Conservation (phyloP, 2,888 invertebrate species). For the Campopleginae sp. region DNA sequence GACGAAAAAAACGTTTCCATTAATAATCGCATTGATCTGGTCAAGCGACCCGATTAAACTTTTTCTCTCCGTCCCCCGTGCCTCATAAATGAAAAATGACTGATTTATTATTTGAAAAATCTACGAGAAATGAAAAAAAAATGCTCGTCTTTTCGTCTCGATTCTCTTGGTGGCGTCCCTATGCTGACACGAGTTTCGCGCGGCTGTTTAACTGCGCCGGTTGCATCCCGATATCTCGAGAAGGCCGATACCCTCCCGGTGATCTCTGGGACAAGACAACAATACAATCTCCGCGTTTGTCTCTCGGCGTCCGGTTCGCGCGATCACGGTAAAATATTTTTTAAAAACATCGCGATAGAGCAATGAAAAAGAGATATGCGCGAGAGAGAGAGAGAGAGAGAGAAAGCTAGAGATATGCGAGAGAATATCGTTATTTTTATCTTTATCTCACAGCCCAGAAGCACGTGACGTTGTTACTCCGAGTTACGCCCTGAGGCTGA, state of each 20-base stretch:
- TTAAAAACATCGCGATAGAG: slow-evolving; percentile 56
- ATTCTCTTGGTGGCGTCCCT: background rate
- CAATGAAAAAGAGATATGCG: slow-evolving; percentile 6
- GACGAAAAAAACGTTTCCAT: background rate
- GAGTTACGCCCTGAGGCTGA: slow-evolving; percentile 28
- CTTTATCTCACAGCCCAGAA: slow-evolving; percentile 28
- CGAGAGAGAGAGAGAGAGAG: slow-evolving; percentile 29
- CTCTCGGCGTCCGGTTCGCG: slow-evolving; percentile 76
- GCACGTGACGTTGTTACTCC: slow-evolving; percentile 26
- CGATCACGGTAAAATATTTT: slow-evolving; percentile 62
- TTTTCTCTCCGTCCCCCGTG: no score
- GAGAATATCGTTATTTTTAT: slow-evolving; percentile 50
- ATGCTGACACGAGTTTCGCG: slow-evolving; percentile 26
- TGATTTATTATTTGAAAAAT: background rate
- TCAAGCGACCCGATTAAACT: background rate
- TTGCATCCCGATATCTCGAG: slow-evolving; percentile 77
- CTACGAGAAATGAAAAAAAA: background rate
- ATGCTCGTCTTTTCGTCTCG: slow-evolving; percentile 11
- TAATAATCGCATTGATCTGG: background rate
- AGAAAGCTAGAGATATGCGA: background rate
- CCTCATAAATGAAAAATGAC: background rate
- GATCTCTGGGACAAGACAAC: slow-evolving; percentile 84
- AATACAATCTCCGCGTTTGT: slow-evolving; percentile 81
- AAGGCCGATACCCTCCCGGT: slow-evolving; percentile 83
- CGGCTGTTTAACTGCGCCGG: slow-evolving; percentile 52